These are phyloP conservation scores for Chloroceryle amazona DNA, from an alignment of 2,797 vertebrate species.

Conservation along the genomic window DNA sequence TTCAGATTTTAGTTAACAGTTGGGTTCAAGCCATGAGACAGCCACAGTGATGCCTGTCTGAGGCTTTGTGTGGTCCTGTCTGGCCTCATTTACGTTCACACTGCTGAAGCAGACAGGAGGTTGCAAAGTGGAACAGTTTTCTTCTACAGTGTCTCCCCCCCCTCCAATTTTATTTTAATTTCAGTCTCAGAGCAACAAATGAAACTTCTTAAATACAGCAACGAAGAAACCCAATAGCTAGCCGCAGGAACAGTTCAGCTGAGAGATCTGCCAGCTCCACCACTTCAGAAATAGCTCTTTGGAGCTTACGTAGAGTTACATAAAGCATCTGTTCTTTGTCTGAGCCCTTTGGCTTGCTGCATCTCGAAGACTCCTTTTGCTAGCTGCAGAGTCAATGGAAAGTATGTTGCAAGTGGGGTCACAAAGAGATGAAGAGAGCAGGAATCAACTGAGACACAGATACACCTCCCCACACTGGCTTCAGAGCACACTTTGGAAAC, in stretches of 20 bases:
- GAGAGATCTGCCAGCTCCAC: background rate
- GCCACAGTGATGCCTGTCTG: background rate
- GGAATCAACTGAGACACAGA: background rate
- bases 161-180: background rate
- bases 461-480: background rate
- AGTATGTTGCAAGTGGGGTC: constrained; percentile 13
- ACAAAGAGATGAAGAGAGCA: background rate
- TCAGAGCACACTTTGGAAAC: background rate
- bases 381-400: constrained; percentile 50
- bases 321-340: constrained; percentile 55
- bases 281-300: background rate
- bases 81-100: rapidly evolving
- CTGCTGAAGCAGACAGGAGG: background rate
- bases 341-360: constrained; percentile 16
- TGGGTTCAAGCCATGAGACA: background rate
- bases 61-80: background rate
- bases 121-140: background rate
- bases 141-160: background rate
- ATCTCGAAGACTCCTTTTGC: constrained; percentile 26
- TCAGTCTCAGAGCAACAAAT: background rate
- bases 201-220: background rate
- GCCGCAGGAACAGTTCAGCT: background rate
- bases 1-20: background rate
- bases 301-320: background rate
- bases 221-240: background rate